Base-by-base conservation (phyloP, 2,888 invertebrate genomes). In the Cyaniris semiargus region DNA sequence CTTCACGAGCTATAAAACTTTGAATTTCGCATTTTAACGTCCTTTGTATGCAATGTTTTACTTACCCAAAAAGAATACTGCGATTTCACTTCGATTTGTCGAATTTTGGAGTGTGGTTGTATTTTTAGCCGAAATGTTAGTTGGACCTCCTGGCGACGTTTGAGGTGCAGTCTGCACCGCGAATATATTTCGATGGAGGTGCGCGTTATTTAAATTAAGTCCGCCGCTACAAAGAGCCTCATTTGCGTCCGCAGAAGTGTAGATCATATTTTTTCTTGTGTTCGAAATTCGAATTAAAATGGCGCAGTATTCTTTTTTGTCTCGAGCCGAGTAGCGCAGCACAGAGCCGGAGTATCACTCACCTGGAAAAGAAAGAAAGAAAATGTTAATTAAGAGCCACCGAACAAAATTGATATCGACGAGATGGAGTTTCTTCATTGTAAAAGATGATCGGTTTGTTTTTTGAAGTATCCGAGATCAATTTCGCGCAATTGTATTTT, bases 331-430 rank as follows among this genome's bases (percentile, higher is more conserved):
- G 83, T 82, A 84, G 83, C 79, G 84, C 85, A 85, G 86, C 86
- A 90, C 89, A 91, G 92, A 90, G 91, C 89, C 86, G 85, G 86
- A 89, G 89, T 90, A 88, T 91, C 91, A 93, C 93, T 94, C 93
- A 93, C 92, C 92, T 93, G 93, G 89, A 92, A 93, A 91, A 87
- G 87, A 92, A 92, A 93, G 92, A 93, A 93, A 91, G 91, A 90
- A 91, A 92, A 92, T 90, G 91, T 94, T 94, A 94, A 94, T 94
- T 93, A 94, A 93, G 89, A 93, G 89, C 87, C 89, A 90, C 90
- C 91, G 93, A 85, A 87, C 87, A 90, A 91, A 91, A 92, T 90
- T 90, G 91, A 93, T 93, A 91, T 90, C 88, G 88, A 87, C 85
- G 87, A 85, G 88, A 89, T 88, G 87, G 86, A 87, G 87, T 86